Conservation (phyloP, 2,113 vertebrate genomes). For the Gymnarchus niloticus region DNA sequence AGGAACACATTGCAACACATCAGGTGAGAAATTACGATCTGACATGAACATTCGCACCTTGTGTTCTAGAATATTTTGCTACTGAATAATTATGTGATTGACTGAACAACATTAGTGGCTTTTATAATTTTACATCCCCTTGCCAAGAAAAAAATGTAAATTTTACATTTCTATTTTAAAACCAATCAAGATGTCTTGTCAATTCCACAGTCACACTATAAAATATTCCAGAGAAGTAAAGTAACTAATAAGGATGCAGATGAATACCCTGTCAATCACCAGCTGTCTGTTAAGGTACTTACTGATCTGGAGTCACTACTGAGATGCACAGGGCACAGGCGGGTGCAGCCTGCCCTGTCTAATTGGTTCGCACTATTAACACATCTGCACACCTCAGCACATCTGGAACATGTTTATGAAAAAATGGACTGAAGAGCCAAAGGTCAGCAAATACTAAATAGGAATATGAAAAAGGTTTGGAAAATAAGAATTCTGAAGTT, state of each 20-base stretch:
- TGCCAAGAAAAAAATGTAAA: background rate
- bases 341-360: background rate
- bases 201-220: background rate
- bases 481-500: background rate
- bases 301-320: background rate
- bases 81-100: background rate
- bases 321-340: background rate
- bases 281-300: background rate
- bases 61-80: background rate
- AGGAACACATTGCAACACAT: background rate
- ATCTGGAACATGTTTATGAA: background rate
- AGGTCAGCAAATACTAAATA: background rate
- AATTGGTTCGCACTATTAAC: background rate
- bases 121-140: background rate
- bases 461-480: background rate
- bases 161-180: background rate
- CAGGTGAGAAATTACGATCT: background rate
- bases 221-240: background rate
- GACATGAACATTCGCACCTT: background rate
- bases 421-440: background rate
- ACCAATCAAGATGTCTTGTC: background rate
- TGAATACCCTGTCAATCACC: background rate
- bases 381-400: background rate
- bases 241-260: background rate
- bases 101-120: background rate